Evolutionary conservation across 2,113 vertebrate genomes (phyloP), one percentile per base, ranked within the genome.

Genomic region (Parotia lawesii): DNA sequence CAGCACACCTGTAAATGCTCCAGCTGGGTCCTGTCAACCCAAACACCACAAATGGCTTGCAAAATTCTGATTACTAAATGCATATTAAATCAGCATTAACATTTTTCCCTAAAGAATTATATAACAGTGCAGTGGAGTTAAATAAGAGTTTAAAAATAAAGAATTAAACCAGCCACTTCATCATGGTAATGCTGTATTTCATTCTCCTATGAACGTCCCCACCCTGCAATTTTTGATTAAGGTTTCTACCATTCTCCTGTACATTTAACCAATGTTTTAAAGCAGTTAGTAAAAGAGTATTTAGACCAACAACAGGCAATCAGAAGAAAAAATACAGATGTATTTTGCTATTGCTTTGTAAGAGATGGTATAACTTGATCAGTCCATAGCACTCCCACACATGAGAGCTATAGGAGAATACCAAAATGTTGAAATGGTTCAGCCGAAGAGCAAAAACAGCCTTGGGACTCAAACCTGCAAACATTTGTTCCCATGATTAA

Each of bases 1-100:
- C 87, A 66, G 76, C 31, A 57, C 87, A 94, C 75, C 90, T 88
- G 80, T 93, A 94, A 93, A 88, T 81, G 75, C 78, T 77, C 7
- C 89, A 91, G 77, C 85, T 90, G 90, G 44, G 50, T 94, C 67
- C 77, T 85, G 64, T 95, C 89, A 93, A 90, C 45, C 37, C 11
- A 14, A 93, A 69, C 86, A 86, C 35, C 79, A 78, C 65, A 90
- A 94, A 84, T 12, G 27, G 35, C 62, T 78, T 72, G 42, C 61
- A 84, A 89, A 82, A 92, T 66, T 88, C 70, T 82, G 86, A 93
- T 93, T 87, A 38, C 65, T 81, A 38, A 38, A 54, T 89, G 74
- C 70, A 89, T 90, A 90, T 93, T 97, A 91, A 89, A 96, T 85
- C 85, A 87, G 37, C 50, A 94, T 97, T 94, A 96, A 56, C 33